A percentile compares a stretch with the other conserved stretches of the same genome.
These are phyloP conservation scores for Cinara cedri DNA, from an alignment of 2,888 invertebrate genomes.

Conservation along the genomic window DNA sequence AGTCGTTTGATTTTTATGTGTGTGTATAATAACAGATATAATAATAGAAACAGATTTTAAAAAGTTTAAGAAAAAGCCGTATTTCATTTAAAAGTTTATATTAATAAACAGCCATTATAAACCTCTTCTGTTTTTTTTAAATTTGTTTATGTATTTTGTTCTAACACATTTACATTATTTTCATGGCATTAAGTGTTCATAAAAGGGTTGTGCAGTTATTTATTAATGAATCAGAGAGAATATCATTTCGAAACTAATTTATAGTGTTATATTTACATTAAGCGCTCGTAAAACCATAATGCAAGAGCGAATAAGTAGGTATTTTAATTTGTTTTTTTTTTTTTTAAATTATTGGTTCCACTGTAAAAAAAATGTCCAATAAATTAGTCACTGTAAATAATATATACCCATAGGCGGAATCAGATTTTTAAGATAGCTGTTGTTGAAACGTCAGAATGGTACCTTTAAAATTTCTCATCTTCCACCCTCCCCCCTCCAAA, in stretches of 20 bases:
- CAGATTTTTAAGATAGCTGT: too few relatives aligned
- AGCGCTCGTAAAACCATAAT: not conserved
- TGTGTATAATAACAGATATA: too few relatives aligned
- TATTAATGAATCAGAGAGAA: constrained; percentile 28
- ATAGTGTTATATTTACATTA: constrained; percentile 17
- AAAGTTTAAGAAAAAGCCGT: too few relatives aligned
- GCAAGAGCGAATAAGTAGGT: not conserved
- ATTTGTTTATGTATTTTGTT: constrained; percentile 28
- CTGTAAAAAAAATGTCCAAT: not conserved
- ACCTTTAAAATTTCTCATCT: too few relatives aligned
- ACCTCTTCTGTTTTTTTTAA: too few relatives aligned
- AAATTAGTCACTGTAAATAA: constrained; percentile 12
- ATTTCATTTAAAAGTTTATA: too few relatives aligned
- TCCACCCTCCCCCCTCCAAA: too few relatives aligned
- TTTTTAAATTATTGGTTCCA: constrained; percentile 14
- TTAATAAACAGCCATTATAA: constrained; percentile 20
- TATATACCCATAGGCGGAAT: too few relatives aligned
- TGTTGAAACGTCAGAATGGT: too few relatives aligned
- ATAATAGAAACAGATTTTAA: too few relatives aligned
- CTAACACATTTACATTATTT: constrained; percentile 28
- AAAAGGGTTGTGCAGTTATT: constrained; percentile 23
- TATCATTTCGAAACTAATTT: constrained; percentile 35
- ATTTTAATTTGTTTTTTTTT: too few relatives aligned
- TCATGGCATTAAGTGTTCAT: constrained; percentile 38
- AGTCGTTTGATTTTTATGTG: too few relatives aligned